A percentile compares a stretch with the other conserved stretches of the same genome.
Evolutionary conservation across 2,888 invertebrate species (phyloP).

Genomic region (Acanthacorydalis orientalis): DNA sequence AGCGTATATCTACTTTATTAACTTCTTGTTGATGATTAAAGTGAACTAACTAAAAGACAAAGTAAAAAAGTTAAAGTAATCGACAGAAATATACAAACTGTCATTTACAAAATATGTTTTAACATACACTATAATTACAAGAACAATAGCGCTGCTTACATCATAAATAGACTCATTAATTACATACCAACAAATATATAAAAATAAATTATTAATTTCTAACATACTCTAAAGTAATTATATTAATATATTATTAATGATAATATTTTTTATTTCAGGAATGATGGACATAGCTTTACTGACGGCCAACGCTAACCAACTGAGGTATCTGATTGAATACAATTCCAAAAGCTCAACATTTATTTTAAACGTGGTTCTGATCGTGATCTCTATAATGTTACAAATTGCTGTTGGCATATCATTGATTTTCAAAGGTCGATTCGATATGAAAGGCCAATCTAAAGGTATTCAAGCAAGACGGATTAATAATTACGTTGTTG

Average conservation of each 20-base stretch:
- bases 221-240: no score
- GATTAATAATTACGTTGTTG: conserved; percentile 43
- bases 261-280: conserved; percentile 22
- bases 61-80: no score
- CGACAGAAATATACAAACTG: no score
- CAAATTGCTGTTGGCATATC: conserved; percentile 46
- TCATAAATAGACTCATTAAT: no score
- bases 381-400: conserved; percentile 38
- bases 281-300: conserved; percentile 55
- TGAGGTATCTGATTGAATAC: conserved; percentile 44
- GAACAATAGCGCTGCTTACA: no score
- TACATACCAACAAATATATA: no score
- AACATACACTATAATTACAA: no score
- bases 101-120: no score
- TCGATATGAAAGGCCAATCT: conserved; percentile 32
- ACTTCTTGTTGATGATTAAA: no score
- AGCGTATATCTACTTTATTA: no score
- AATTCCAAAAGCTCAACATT: conserved; percentile 39
- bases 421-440: conserved; percentile 41
- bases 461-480: conserved; percentile 29
- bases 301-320: conserved; percentile 53
- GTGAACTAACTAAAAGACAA: no score
- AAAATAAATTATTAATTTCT: no score
- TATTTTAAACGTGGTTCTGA: conserved; percentile 35
- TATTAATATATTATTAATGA: background rate